These are phyloP conservation scores for Aphrophora alni DNA, from an alignment of 2,888 invertebrate species.

Conservation along the genomic window DNA sequence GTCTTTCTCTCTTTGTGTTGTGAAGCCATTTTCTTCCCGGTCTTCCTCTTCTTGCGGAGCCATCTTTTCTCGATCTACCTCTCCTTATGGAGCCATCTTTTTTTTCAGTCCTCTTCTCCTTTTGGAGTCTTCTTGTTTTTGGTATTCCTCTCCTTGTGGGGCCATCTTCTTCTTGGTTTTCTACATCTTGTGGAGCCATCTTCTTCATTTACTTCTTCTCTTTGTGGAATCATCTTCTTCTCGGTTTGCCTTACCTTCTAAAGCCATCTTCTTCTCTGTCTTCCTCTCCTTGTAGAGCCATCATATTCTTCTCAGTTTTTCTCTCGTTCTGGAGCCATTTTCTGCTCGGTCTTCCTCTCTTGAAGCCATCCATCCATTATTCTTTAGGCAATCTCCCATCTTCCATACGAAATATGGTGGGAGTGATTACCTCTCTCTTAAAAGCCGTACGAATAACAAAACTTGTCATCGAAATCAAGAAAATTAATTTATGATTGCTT, in stretches of 20 bases:
- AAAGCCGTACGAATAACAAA: no score
- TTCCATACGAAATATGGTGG: no score
- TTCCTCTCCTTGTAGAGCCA: not conserved
- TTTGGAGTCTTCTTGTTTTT: not conserved
- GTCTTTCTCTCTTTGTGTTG: not conserved
- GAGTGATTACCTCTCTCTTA: no score
- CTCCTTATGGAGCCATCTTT: not conserved
- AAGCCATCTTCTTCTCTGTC: no score
- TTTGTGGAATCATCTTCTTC: not conserved
- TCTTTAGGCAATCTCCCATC: not conserved
- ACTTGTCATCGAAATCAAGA: no score
- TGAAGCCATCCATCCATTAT: slow-evolving; percentile 21
- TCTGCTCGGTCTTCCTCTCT: slow-evolving; percentile 9
- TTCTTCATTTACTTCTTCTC: not conserved
- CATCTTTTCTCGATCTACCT: not conserved
- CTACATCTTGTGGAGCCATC: not conserved
- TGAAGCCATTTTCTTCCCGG: not conserved
- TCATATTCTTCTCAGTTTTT: not conserved
- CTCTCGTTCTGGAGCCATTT: slow-evolving; percentile 12
- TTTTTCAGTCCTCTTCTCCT: not conserved
- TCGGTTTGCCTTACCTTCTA: not conserved
- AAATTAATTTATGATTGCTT: no score
- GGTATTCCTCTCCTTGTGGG: not conserved
- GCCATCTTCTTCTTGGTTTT: not conserved
- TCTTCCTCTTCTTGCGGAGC: not conserved